A percentile compares a stretch with the other conserved stretches of the same genome.
Conservation (phyloP, 2,888 invertebrate species). For the Trimorus sp. region DNA sequence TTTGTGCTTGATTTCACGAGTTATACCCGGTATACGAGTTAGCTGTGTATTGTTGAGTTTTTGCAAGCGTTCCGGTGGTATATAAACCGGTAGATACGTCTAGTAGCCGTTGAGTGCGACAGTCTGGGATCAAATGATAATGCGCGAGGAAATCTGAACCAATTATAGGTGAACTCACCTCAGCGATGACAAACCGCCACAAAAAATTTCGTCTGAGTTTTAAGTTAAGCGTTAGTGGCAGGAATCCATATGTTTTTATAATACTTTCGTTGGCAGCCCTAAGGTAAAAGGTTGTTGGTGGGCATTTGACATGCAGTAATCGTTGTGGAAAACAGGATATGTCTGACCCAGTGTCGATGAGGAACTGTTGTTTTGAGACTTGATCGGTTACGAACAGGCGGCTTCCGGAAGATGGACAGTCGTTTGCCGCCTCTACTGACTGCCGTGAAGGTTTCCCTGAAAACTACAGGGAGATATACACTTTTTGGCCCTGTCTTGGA, state of each 20-base stretch:
- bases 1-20: not conserved
- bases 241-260: slow-evolving; percentile 73
- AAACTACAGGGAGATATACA: slow-evolving; percentile 45
- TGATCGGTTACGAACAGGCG: slow-evolving; percentile 62
- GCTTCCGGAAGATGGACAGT: slow-evolving; percentile 57
- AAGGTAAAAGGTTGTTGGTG: slow-evolving; percentile 65
- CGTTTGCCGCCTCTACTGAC: slow-evolving; percentile 71
- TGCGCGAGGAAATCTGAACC: slow-evolving; percentile 74
- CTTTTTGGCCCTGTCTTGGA: not conserved
- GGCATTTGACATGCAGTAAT: not conserved
- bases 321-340: not conserved
- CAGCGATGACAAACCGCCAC: slow-evolving; percentile 75
- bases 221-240: slow-evolving; percentile 65
- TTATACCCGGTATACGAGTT: not conserved
- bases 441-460: slow-evolving; percentile 67
- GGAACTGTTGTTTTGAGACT: not conserved
- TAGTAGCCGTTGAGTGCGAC: not conserved
- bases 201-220: slow-evolving; percentile 71
- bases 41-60: not conserved
- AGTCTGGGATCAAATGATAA: slow-evolving; percentile 44
- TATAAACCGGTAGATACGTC: not conserved
- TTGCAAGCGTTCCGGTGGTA: not conserved
- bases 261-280: slow-evolving; percentile 73
- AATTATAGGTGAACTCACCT: slow-evolving; percentile 75
- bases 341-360: not conserved